phyloP scores from a whole-genome alignment of 92 coral and sea anemone genomes.

The Heliopora coerulea region DNA sequence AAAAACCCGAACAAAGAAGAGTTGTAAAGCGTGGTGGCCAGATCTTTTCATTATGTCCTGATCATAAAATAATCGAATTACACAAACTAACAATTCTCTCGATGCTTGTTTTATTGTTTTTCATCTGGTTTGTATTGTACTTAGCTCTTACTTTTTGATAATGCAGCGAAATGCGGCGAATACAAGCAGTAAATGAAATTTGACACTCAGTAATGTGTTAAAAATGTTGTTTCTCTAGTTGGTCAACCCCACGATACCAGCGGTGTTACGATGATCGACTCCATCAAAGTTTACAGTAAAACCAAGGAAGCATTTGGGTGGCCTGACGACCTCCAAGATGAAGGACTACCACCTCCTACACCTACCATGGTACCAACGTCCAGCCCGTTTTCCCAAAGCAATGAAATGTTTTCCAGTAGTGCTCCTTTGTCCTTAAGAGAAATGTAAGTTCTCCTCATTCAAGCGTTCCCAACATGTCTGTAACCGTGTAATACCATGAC shows the following conservation, averaged over 20 bases:
- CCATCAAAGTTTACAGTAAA: constrained; percentile 87
- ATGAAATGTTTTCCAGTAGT: constrained; percentile 63
- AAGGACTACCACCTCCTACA: constrained; percentile 61
- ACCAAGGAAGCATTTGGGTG: constrained; percentile 98
- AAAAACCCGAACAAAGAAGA: too few relatives aligned
- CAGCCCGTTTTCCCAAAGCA: constrained; percentile 60
- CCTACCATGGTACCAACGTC: constrained; percentile 60
- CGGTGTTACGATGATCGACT: constrained; percentile 96
- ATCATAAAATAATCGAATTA: too few relatives aligned
- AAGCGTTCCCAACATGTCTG: not conserved
- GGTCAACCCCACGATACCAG: constrained; percentile 93
- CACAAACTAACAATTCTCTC: too few relatives aligned
- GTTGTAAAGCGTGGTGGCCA: too few relatives aligned
- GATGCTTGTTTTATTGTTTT: too few relatives aligned
- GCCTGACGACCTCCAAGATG: constrained; percentile 99
- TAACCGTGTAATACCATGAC: too few relatives aligned
- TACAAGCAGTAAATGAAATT: too few relatives aligned
- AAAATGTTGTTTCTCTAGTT: constrained; percentile 55
- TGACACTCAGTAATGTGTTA: too few relatives aligned
- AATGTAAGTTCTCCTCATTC: constrained; percentile 57
- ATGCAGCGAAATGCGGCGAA: too few relatives aligned
- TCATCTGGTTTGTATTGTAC: too few relatives aligned
- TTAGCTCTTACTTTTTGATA: too few relatives aligned
- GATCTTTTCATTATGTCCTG: too few relatives aligned
- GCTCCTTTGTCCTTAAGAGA: constrained; percentile 80